Base-by-base conservation (phyloP, 2,113 vertebrate species). In the Leucosticte australis region DNA sequence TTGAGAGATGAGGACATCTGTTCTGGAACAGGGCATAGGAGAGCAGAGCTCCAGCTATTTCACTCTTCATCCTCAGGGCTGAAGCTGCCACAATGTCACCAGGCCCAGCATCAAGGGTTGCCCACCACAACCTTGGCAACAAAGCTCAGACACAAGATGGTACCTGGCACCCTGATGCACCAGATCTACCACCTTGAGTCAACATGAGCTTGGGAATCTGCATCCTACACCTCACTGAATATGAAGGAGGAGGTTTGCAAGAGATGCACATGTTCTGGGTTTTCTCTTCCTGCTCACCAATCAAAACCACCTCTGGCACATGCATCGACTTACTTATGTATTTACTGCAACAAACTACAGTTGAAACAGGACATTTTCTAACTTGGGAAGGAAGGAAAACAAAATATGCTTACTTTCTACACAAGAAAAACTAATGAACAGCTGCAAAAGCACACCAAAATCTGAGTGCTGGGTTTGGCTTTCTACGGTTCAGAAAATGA, bases 381-480 rank as follows among this genome's bases (percentile, higher is more conserved):
- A 86, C 10, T 37, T 47, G 8, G 39, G 44, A 19, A 88, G 42
- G 55, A 86, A 92, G 9, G 31, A 60, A 67, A 89, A 67, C 42
- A 92, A 92, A 92, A 65, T 52, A 63, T 73, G 83, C 73, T 85
- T 83, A 86, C 55, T 60, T 96, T 93, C 76, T 87, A 63, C 78
- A 81, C 26, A 83, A 92, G 53, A 64, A 95, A 93, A 83, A 70
- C 76, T 92, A 86, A 80, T 9, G 60, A 93, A 90, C 95, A 96
- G 92, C 90, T 96, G 93, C 47, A 60, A 93, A 95, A 94, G 92
- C 85, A 96, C 94, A 92, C 13, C 68, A 95, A 90, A 92, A 90
- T 94, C 68, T 42, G 44, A 86, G 64, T 68, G 47, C 47, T 86
- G 76, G 70, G 91, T 77, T 94, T 92, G 88, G 64, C 64, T 71